Conservation (phyloP, 1,140 invertebrate species). For the Metaphire vulgaris region DNA sequence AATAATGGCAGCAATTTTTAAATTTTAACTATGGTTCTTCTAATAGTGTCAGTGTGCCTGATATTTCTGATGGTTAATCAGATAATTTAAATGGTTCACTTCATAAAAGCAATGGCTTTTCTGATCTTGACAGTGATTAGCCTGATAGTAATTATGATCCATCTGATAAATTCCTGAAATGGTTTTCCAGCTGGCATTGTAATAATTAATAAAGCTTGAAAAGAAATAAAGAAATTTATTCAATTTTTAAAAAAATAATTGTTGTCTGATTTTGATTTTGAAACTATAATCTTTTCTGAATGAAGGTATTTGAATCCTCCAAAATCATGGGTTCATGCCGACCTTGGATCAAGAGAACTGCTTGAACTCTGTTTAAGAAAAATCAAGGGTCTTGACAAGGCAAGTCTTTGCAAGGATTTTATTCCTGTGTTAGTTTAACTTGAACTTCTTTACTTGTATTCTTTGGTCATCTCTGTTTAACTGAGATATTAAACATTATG, state of each 20-base stretch:
- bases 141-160: neutral
- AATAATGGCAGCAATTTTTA: neutral
- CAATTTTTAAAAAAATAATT: neutral
- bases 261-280: constrained; percentile 5
- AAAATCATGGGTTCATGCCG: constrained; percentile 77
- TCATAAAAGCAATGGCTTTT: neutral
- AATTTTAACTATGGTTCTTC: neutral
- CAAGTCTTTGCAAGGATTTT: constrained; percentile 43
- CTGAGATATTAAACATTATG: neutral
- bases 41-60: neutral
- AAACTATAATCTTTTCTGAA: constrained; percentile 5
- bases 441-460: neutral
- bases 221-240: neutral
- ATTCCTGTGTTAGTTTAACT: neutral
- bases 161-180: neutral
- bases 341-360: constrained; percentile 86
- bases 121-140: neutral
- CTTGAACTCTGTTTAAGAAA: constrained; percentile 86
- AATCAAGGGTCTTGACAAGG: constrained; percentile 81
- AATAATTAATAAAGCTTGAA: constrained; percentile 10
- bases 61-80: neutral
- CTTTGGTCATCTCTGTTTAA: neutral
- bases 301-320: constrained; percentile 87
- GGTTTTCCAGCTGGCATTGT: neutral
- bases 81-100: neutral